These are phyloP conservation scores for Aphelenchoides besseyi DNA, from an alignment of 1,140 invertebrate species.

Conservation along the genomic window DNA sequence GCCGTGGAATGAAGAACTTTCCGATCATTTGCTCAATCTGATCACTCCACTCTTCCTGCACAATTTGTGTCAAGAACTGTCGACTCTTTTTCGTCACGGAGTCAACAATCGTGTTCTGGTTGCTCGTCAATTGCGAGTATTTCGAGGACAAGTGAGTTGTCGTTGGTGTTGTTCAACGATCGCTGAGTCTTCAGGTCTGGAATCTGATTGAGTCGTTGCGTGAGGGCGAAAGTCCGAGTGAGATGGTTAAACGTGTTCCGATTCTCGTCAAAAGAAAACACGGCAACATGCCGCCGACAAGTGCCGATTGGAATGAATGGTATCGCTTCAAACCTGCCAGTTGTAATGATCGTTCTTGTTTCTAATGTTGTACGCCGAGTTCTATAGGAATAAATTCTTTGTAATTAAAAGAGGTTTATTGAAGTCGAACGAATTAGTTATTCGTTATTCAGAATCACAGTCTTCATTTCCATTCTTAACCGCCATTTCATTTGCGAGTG, in stretches of 20 bases:
- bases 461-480: too few species aligned
- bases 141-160: too few species aligned
- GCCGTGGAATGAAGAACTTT: conserved; percentile 37
- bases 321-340: not conserved
- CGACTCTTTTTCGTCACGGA: conserved; percentile 34
- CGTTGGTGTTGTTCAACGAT: too few species aligned
- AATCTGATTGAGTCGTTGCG: conserved; percentile 26
- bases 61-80: conserved; percentile 45
- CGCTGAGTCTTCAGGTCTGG: conserved; percentile 43
- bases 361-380: too few species aligned
- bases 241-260: conserved; percentile 29
- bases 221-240: conserved; percentile 26
- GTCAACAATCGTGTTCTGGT: conserved; percentile 34
- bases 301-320: not conserved
- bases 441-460: too few species aligned
- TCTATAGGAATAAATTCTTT: too few species aligned
- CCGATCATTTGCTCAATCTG: conserved; percentile 29
- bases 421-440: too few species aligned
- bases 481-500: too few species aligned
- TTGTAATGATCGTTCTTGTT: not conserved
- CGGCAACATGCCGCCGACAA: not conserved
- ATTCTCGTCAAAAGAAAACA: conserved; percentile 8
- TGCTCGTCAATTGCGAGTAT: conserved; percentile 44
- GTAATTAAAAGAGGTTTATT: too few species aligned
- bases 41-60: conserved; percentile 49